A percentile compares a stretch with the other conserved stretches of the same genome.
Evolutionary conservation across 2,797 vertebrate genomes (phyloP).

Genomic region (Micropoecilia bifurca): DNA sequence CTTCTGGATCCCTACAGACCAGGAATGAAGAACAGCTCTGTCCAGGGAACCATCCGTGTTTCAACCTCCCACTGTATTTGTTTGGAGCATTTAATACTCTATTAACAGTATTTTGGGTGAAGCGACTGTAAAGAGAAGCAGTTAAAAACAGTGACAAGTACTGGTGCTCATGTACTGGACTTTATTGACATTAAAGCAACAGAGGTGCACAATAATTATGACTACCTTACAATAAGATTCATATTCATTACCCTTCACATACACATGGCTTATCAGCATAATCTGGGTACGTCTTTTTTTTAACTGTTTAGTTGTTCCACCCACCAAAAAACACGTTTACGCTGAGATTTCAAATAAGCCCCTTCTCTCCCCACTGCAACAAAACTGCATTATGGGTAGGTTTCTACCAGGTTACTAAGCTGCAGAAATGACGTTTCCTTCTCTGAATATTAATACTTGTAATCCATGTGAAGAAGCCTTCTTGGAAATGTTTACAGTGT

Average conservation of each 20-base stretch:
- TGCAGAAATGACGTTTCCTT: neutral
- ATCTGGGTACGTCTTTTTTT: slow-evolving; percentile 32
- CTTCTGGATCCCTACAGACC: slow-evolving; percentile 85
- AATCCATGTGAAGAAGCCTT: slow-evolving; percentile 38
- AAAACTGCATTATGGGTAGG: slow-evolving; percentile 76
- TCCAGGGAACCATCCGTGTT: neutral
- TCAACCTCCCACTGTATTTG: too few relatives aligned
- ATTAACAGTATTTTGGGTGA: too few relatives aligned
- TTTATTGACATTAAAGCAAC: slow-evolving; percentile 85
- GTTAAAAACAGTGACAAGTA: neutral
- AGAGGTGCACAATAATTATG: slow-evolving; percentile 73
- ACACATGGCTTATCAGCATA: slow-evolving; percentile 56
- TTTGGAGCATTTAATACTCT: too few relatives aligned
- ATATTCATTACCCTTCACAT: slow-evolving; percentile 59
- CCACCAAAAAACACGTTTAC: neutral
- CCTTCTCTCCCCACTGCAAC: neutral
- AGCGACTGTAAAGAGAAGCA: neutral
- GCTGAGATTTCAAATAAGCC: slow-evolving; percentile 13
- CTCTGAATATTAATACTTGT: slow-evolving; percentile 42
- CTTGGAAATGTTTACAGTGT: slow-evolving; percentile 65
- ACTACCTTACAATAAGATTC: slow-evolving; percentile 69
- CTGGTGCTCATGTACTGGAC: slow-evolving; percentile 76
- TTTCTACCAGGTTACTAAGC: slow-evolving; percentile 61
- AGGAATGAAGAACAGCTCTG: slow-evolving; percentile 55
- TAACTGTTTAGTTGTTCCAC: slow-evolving; percentile 13